Evolutionary conservation across 2,888 invertebrate species (phyloP).

Genomic region (Folsomia candida): DNA sequence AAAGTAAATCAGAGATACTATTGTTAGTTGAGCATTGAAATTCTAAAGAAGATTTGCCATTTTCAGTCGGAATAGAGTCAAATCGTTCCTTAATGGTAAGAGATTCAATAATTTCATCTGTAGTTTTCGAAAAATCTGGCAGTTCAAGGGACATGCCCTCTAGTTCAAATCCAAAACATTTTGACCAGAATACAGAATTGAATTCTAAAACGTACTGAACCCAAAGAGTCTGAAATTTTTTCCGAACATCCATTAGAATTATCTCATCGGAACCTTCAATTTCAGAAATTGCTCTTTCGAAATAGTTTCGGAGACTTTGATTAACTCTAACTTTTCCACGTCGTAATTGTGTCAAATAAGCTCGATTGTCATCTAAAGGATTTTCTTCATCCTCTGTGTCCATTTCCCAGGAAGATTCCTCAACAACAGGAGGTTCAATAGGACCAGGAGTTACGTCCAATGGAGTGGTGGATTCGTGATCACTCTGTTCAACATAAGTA

Average conservation of each 20-base stretch:
- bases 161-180: slow-evolving; percentile 3
- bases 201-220: slow-evolving; percentile 8
- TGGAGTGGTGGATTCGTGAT: neutral
- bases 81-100: neutral
- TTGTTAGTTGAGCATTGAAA: neutral
- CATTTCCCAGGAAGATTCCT: slow-evolving; percentile 2
- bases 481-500: neutral
- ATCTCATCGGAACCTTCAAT: neutral
- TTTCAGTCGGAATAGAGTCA: neutral
- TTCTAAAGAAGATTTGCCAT: neutral
- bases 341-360: neutral
- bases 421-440: no score
- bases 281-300: neutral
- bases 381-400: slow-evolving; percentile 2
- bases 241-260: neutral
- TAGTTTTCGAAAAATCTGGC: neutral
- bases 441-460: neutral
- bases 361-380: neutral
- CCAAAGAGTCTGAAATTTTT: slow-evolving; percentile 11
- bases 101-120: neutral
- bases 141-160: neutral
- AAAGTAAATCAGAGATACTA: neutral
- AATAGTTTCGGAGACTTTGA: slow-evolving; percentile 1
- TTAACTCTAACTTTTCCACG: neutral
- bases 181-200: slow-evolving; percentile 9